phyloP scores from a whole-genome alignment of 2,113 vertebrate species.

The Gorilla gorilla region DNA sequence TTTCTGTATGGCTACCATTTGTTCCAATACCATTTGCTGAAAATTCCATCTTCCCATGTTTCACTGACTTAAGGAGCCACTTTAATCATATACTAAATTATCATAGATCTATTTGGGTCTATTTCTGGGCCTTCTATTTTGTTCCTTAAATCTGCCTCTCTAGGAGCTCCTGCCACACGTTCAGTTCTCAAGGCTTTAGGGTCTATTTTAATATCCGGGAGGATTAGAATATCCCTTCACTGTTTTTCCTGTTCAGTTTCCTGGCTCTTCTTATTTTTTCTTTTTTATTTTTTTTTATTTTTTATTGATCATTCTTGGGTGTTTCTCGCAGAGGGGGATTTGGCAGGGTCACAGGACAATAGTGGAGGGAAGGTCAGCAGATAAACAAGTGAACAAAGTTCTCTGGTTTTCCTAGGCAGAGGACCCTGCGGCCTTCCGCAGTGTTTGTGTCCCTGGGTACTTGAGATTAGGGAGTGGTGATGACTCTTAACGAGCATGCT shows the following conservation, averaged over 20 bases:
- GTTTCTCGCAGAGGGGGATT: too few relatives aligned
- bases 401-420: too few relatives aligned
- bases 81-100: neutral
- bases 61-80: neutral
- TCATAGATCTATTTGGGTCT: too few relatives aligned
- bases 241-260: neutral
- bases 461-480: too few relatives aligned
- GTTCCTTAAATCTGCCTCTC: neutral
- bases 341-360: too few relatives aligned
- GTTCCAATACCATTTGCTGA: neutral
- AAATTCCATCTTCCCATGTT: neutral
- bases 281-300: too few relatives aligned
- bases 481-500: too few relatives aligned
- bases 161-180: rapidly evolving
- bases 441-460: too few relatives aligned
- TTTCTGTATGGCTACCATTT: neutral
- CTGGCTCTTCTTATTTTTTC: neutral
- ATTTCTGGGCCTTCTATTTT: neutral
- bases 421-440: too few relatives aligned
- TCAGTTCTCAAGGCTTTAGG: neutral
- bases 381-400: too few relatives aligned
- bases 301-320: too few relatives aligned
- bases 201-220: neutral
- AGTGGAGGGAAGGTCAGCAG: too few relatives aligned
- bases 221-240: neutral